Evolutionary conservation across 2,888 invertebrate genomes (phyloP).

Genomic region (Synanthedon myopaeformis): DNA sequence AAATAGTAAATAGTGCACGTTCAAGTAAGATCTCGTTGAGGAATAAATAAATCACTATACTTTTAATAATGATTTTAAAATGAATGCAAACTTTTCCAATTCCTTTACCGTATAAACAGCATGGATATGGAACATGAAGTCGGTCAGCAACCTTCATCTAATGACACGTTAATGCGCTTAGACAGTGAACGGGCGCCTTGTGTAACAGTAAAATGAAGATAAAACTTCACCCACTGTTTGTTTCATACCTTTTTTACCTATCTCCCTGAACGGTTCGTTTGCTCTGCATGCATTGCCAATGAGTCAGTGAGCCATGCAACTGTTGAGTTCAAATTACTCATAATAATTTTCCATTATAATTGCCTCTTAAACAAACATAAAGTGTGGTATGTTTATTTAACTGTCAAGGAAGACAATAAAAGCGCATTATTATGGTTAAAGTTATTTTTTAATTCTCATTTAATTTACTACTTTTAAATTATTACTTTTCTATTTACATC

Average conservation of each 20-base stretch:
- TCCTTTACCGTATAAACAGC: slow-evolving; percentile 4
- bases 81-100: neutral
- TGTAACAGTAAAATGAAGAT: slow-evolving; percentile 63
- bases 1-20: no score
- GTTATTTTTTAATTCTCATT: no score
- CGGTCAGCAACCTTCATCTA: slow-evolving; percentile 64
- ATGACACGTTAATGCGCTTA: slow-evolving; percentile 60
- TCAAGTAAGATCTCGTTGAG: no score
- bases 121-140: slow-evolving; percentile 24
- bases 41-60: slow-evolving; percentile 1
- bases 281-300: slow-evolving; percentile 63
- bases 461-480: no score
- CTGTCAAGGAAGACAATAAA: no score
- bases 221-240: slow-evolving; percentile 53
- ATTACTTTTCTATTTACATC: no score
- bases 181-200: slow-evolving; percentile 42
- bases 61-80: no score
- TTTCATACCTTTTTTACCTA: slow-evolving; percentile 55
- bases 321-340: neutral
- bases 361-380: no score
- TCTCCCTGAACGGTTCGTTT: slow-evolving; percentile 54
- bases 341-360: neutral
- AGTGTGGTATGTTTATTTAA: no score
- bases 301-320: slow-evolving; percentile 52
- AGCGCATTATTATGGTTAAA: no score